Percentiles rank a stretch among this genome's conserved stretches.
phyloP scores from a whole-genome alignment of 2,888 invertebrate genomes.

The Meteorus cinctellus region DNA sequence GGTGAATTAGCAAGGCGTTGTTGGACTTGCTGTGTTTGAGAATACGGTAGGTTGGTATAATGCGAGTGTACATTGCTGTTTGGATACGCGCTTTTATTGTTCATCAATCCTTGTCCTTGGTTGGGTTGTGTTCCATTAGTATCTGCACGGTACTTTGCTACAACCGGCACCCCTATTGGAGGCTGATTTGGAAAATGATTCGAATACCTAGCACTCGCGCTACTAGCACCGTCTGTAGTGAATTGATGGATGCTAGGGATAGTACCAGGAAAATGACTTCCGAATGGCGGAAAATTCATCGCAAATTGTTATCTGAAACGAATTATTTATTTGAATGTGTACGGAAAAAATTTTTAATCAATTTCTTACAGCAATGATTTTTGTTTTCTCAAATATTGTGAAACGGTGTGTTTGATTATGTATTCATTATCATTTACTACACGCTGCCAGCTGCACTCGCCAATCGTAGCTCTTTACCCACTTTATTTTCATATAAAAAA shows the following conservation, averaged over 20 bases:
- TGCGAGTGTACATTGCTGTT: constrained; percentile 71
- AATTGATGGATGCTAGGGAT: constrained; percentile 90
- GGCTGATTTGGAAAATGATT: constrained; percentile 77
- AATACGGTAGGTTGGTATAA: constrained; percentile 70
- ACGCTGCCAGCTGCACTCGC: too few species aligned
- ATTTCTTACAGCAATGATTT: neutral
- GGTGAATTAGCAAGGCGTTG: constrained; percentile 71
- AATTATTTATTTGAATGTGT: neutral
- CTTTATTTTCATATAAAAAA: too few species aligned
- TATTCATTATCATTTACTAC: too few species aligned
- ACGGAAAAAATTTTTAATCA: neutral
- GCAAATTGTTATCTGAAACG: constrained; percentile 66
- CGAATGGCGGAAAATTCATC: constrained; percentile 92
- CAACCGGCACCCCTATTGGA: constrained; percentile 76
- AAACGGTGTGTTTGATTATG: too few species aligned
- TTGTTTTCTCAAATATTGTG: too few species aligned
- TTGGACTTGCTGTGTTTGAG: constrained; percentile 70
- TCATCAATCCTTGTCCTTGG: constrained; percentile 72
- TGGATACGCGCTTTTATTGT: constrained; percentile 68
- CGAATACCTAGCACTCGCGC: constrained; percentile 69
- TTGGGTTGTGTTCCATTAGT: constrained; percentile 68
- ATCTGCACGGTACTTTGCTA: constrained; percentile 77
- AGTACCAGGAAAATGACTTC: constrained; percentile 84
- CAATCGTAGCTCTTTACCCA: too few species aligned
- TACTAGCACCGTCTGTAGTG: constrained; percentile 78